These are phyloP conservation scores for Ligdia adustata DNA, from an alignment of 2,888 invertebrate genomes.

Conservation along the genomic window DNA sequence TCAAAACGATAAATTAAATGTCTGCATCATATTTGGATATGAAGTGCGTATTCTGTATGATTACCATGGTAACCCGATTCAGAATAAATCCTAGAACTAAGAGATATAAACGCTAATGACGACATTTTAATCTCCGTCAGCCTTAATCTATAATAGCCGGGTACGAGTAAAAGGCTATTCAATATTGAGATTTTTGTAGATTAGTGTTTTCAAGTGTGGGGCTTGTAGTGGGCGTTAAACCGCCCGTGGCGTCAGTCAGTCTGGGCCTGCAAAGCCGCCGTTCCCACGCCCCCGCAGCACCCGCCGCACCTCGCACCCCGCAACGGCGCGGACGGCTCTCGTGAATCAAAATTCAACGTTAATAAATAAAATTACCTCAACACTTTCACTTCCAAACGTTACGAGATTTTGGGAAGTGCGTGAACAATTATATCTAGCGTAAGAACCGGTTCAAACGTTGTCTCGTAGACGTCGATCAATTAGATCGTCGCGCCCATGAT, in stretches of 20 bases:
- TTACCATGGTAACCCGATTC: no score
- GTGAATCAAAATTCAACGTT: slow-evolving; percentile 60
- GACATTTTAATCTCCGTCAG: background rate
- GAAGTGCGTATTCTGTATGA: no score
- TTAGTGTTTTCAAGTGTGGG: slow-evolving; percentile 21
- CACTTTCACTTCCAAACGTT: slow-evolving; percentile 69
- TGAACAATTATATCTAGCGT: slow-evolving; percentile 28
- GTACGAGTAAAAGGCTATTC: no score
- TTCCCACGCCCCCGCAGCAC: slow-evolving; percentile 55
- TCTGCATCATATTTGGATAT: no score
- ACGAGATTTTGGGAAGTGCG: slow-evolving; percentile 49
- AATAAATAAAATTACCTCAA: slow-evolving; percentile 59
- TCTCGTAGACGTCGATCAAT: slow-evolving; percentile 18
- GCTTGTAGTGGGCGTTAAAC: slow-evolving; percentile 49
- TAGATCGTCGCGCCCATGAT: slow-evolving; percentile 18
- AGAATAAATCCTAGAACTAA: no score
- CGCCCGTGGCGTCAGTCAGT: slow-evolving; percentile 77
- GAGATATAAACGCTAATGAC: no score
- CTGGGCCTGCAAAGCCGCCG: slow-evolving; percentile 59
- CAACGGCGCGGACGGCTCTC: slow-evolving; percentile 40
- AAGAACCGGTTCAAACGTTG: slow-evolving; percentile 22
- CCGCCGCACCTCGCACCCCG: slow-evolving; percentile 35
- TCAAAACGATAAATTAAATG: no score
- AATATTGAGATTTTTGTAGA: slow-evolving; percentile 3
- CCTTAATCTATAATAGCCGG: background rate